Evolutionary conservation across 1,140 invertebrate genomes (phyloP), one percentile per base, ranked within the genome.

Genomic region (Zophobas morio): DNA sequence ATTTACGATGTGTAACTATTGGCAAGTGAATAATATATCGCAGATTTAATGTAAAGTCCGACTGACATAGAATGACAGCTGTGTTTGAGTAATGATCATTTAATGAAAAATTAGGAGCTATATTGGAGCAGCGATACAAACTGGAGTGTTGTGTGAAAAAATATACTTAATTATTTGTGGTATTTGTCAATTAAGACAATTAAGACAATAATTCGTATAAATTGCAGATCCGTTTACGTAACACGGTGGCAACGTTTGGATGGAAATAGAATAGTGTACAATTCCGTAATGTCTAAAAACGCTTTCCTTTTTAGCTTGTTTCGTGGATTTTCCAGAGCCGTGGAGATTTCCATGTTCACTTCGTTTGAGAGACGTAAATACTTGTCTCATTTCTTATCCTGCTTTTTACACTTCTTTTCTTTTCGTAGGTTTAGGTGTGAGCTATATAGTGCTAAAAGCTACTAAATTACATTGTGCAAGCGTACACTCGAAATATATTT

Each of bases 11-110:
- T 33, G n/a, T 60, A 36, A 36, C 37, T 36, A 36, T 60, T 60
- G 56, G 37, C 56, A 60, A 60, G 56, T 60, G 56, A 66, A 20
- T 66, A 66, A 42, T 66, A 37, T 66, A 40, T 66, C 42, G 60
- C 33, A 66, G 39, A 20, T 42, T 42, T 33, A 66, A 66, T 42
- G 60, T 66, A 66, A 66, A 66, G 42, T 66, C 40, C 33, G 3
- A 33, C 60, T 60, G 56, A 39, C 56, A 60, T 37, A 66, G 42
- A 66, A 40, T 33, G 60, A 66, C 39, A 66, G 60, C 37, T 40
- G 42, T 33, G 56, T 46, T n/a, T 66, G 60, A 66, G 35, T n/a
- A 40, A 66, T 66, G 60, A 66, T 39, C 42, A n/a, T 66, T 66
- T 66, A 66, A 66, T 66, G 60, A 66, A 66, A 66, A 66, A 66